Evolutionary conservation across 2,113 vertebrate genomes (phyloP).

Genomic region (Vidua chalybeata): DNA sequence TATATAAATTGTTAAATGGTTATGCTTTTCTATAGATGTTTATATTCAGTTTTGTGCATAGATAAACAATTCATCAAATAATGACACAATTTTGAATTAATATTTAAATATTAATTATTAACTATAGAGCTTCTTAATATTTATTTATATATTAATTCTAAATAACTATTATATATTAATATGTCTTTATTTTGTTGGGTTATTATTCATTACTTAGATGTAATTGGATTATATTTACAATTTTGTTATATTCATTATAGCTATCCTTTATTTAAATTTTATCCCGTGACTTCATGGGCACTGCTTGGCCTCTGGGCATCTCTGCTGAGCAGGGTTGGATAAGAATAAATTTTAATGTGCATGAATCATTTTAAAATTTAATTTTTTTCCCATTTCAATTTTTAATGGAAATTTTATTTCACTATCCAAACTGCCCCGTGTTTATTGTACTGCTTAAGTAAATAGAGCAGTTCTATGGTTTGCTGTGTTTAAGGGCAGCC

Average conservation of each 20-base stretch:
- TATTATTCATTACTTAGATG: background rate
- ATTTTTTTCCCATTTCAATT: background rate
- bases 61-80: background rate
- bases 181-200: background rate
- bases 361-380: background rate
- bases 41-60: background rate
- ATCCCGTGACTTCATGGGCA: background rate
- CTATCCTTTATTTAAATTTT: background rate
- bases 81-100: background rate
- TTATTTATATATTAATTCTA: background rate
- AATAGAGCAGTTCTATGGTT: background rate
- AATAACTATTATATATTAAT: background rate
- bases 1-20: background rate
- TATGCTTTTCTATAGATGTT: background rate
- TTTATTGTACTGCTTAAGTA: background rate
- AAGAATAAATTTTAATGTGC: background rate
- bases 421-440: background rate
- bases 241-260: background rate
- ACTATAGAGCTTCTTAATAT: background rate
- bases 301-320: background rate
- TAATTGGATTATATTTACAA: background rate
- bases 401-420: background rate
- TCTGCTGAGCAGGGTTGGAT: background rate
- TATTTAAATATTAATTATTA: background rate
- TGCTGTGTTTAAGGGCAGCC: background rate